Percentiles rank a stretch among this genome's conserved stretches.
Evolutionary conservation across 2,113 vertebrate species (phyloP).

Genomic region (Pomatorhinus ruficollis): DNA sequence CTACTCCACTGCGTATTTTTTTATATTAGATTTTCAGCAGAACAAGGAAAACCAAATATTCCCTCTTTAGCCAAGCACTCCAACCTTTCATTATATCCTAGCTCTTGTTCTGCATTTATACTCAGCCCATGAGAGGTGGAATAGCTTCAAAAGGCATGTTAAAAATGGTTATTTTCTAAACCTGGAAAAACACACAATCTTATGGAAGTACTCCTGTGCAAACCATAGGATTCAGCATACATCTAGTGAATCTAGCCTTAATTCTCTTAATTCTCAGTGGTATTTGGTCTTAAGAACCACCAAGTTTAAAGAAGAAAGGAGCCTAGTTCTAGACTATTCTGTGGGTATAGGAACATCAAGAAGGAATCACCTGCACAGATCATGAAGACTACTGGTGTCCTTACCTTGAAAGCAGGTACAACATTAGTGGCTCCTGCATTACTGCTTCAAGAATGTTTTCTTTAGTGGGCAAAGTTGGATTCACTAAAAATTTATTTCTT

Average conservation of each 20-base stretch:
- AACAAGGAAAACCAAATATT: background rate
- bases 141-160: background rate
- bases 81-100: background rate
- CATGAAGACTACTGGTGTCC: background rate
- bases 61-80: background rate
- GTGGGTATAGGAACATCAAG: background rate
- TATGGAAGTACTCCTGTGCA: background rate
- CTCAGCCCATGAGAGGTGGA: background rate
- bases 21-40: background rate
- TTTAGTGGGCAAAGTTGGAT: background rate
- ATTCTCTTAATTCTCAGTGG: background rate
- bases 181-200: background rate
- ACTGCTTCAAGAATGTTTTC: background rate
- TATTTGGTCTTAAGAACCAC: background rate
- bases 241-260: background rate
- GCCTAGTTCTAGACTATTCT: background rate
- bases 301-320: background rate
- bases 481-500: background rate
- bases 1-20: background rate
- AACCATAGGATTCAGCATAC: background rate
- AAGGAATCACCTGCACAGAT: background rate
- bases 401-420: background rate
- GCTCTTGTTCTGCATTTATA: background rate
- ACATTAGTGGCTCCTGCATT: background rate
- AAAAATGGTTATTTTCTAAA: background rate